These are phyloP conservation scores for Dascillus cervinus DNA, from an alignment of 2,888 invertebrate genomes.

Conservation along the genomic window DNA sequence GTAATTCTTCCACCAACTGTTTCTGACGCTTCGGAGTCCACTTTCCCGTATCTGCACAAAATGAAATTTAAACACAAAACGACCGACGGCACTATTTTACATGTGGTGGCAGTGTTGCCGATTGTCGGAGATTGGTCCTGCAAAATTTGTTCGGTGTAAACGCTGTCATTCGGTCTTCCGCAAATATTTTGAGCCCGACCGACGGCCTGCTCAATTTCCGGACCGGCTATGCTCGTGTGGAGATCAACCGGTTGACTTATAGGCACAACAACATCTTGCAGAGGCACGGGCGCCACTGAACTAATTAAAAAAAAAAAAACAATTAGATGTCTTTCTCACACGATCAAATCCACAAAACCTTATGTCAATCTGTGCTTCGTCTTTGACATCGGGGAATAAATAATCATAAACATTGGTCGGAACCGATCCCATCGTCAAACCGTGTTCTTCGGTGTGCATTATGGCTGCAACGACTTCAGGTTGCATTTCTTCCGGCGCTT, in stretches of 20 bases:
- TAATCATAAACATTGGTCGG: constrained; percentile 33
- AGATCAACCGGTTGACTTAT: constrained; percentile 22
- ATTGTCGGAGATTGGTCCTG: constrained; percentile 2
- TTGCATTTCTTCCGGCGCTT: constrained; percentile 29
- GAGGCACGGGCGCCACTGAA: constrained; percentile 33
- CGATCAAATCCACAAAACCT: no score
- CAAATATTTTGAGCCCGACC: constrained; percentile 10
- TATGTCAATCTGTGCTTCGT: constrained; percentile 3
- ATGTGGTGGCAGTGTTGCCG: constrained; percentile 5
- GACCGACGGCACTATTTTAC: background rate
- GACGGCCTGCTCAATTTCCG: constrained; percentile 23
- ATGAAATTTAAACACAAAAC: background rate
- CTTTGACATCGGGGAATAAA: constrained; percentile 26
- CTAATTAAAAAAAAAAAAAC: constrained; percentile 18
- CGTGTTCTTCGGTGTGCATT: constrained; percentile 36
- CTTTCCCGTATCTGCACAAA: constrained; percentile 1
- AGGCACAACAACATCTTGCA: constrained; percentile 36
- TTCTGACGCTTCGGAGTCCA: no score
- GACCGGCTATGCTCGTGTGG: constrained; percentile 24
- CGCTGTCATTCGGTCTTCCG: constrained; percentile 8
- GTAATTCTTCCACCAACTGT: no score
- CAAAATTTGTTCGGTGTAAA: constrained; percentile 5
- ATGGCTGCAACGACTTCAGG: constrained; percentile 36
- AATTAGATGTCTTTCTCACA: no score
- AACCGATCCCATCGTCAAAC: constrained; percentile 29